A percentile compares a stretch with the other conserved stretches of the same genome.
phyloP scores from a whole-genome alignment of 1,140 invertebrate species.

The Drepana arcuata region DNA sequence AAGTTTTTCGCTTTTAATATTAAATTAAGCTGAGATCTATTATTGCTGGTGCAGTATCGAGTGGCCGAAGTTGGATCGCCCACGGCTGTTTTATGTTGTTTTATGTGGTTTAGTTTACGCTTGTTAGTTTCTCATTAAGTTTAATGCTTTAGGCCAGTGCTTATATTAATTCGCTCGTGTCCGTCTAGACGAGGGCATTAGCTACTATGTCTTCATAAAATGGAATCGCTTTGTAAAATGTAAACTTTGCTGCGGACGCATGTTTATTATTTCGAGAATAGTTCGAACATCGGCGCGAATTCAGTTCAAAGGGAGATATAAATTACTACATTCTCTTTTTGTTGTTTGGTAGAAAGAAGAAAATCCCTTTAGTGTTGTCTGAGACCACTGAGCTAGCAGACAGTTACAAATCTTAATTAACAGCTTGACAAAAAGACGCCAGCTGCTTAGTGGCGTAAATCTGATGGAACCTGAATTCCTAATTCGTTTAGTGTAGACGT shows the following conservation, averaged over 20 bases:
- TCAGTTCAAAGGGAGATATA: constrained; percentile 32
- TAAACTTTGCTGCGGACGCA: constrained; percentile 9
- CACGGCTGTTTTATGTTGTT: constrained; percentile 19
- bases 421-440: constrained; percentile 35
- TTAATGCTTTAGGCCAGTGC: constrained; percentile 14
- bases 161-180: constrained; percentile 28
- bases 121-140: constrained; percentile 37
- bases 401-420: constrained; percentile 50
- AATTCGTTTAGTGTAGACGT: no score
- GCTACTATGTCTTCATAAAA: constrained; percentile 28
- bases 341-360: constrained; percentile 21
- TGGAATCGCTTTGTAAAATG: constrained; percentile 16
- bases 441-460: constrained; percentile 31
- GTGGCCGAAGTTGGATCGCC: constrained; percentile 7
- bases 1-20: constrained; percentile 43
- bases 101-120: constrained; percentile 39
- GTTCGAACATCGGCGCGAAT: constrained; percentile 24
- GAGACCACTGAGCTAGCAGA: constrained; percentile 31
- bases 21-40: constrained; percentile 26
- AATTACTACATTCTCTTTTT: constrained; percentile 34
- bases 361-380: constrained; percentile 24
- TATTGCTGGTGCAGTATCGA: constrained; percentile 28
- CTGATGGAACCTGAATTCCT: constrained; percentile 21
- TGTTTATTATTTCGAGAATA: constrained; percentile 23
- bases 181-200: constrained; percentile 18